Base-by-base conservation (phyloP, 2,797 vertebrate genomes). In the Acrossocheilus fasciatus region DNA sequence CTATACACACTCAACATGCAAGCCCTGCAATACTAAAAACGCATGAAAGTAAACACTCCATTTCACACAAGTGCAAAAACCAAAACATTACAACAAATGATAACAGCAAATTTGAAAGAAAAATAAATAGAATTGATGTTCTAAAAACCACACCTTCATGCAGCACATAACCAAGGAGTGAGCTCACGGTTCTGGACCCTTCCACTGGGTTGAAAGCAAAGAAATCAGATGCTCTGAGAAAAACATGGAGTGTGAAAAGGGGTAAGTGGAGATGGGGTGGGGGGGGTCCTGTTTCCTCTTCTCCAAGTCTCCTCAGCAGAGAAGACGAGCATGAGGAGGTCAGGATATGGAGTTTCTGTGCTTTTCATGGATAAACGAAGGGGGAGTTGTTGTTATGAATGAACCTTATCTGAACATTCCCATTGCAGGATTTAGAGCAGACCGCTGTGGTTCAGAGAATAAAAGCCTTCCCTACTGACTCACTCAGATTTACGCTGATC, bases 141-240 rank as follows among this genome's bases (percentile, higher is more conserved):
- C 69, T 69, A 20, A 43, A 88, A 82, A 74, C 91, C 82, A 90
- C 87, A 88, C 84, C 83, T 86, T 88, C 95, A 94, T 94, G 94
- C 93, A 93, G 89, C 91, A 89, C 88, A 84, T 91, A 77, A 23
- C 83, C 76, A 88, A 78, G 78, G 54, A 89, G 83, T 84, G 74
- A 87, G 87, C 89, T 79, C 86, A 77, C 62, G 84, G 79, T 85
- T 89, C 26, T 34, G 70, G 83, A 86, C 68, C 34, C 75, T 43
- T 89, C 74, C 59, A 74, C 77, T 47, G 57, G 52, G 45, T 80
- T 23, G 34, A 78, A 47, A 64, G 69, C 66, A 54, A 78, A 83
- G 45, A 81, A 68, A 57, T 57, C 50, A 39, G 17, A 70, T 36
- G 64, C 18, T 78, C n/a, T 34, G 41, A 66, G 18, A 57, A 79